Conservation (phyloP, 2,113 vertebrate genomes). For the Arizona elegans region DNA sequence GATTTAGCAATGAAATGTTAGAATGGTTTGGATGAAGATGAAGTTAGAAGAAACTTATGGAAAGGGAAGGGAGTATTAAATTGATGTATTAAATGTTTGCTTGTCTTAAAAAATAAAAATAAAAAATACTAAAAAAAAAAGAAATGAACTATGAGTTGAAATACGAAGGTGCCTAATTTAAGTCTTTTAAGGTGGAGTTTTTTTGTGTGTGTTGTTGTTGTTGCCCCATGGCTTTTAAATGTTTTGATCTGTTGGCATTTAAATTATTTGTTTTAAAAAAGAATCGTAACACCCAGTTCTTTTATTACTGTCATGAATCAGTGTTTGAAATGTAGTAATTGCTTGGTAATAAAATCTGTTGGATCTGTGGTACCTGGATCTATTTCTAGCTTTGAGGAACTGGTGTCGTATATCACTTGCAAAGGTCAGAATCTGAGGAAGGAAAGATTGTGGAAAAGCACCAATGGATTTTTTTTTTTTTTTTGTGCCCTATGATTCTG, state of each 20-base stretch:
- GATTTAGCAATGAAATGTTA: no score
- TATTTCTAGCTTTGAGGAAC: constrained; percentile 14
- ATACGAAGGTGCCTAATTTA: background rate
- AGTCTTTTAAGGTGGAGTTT: background rate
- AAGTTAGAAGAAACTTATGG: no score
- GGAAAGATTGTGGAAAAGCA: background rate
- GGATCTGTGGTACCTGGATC: constrained; percentile 8
- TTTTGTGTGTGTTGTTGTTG: no score
- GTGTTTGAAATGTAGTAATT: constrained; percentile 36
- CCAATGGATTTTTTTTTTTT: no score
- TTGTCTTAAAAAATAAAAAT: no score
- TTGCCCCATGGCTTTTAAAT: background rate
- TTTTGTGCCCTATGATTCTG: background rate
- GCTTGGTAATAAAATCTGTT: constrained; percentile 22
- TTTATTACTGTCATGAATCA: constrained; percentile 19
- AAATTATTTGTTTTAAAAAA: background rate
- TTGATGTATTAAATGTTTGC: no score
- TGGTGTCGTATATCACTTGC: constrained; percentile 5
- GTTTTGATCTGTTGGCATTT: background rate
- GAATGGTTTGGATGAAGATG: no score
- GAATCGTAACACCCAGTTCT: background rate
- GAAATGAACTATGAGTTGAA: background rate
- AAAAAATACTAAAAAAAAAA: no score
- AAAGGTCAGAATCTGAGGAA: background rate
- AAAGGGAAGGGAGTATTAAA: no score